Percentiles rank a stretch among this genome's conserved stretches.
These are phyloP conservation scores for Sebastes steindachneri DNA, from an alignment of 2,797 vertebrate species.

Conservation along the genomic window DNA sequence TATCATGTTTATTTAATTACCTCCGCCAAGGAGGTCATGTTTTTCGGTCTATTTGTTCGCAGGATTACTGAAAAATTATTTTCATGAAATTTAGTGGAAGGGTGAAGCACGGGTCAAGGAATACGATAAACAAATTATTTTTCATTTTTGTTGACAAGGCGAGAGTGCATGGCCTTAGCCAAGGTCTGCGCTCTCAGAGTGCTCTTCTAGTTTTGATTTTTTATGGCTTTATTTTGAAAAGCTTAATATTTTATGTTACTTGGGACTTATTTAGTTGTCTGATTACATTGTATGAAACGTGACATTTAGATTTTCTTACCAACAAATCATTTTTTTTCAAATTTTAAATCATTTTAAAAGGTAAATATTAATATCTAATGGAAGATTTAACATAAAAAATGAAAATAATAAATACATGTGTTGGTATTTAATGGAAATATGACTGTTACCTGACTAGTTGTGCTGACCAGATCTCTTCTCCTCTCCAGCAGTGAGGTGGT, in stretches of 20 bases:
- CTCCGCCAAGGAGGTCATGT: neutral
- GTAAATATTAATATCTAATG: neutral
- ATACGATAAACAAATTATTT: neutral
- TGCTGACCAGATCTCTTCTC: conserved; percentile 61
- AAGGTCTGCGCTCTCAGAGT: neutral
- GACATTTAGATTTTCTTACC: neutral
- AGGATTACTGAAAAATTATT: neutral
- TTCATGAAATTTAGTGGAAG: neutral
- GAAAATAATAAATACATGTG: neutral
- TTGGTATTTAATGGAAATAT: neutral
- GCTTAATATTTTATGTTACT: neutral
- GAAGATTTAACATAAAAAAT: neutral
- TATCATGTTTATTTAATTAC: neutral
- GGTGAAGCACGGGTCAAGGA: no score
- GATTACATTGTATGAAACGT: neutral
- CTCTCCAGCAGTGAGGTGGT: conserved; percentile 71
- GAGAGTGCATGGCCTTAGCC: neutral
- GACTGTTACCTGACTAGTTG: conserved; percentile 82
- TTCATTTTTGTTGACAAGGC: neutral
- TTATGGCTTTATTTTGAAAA: neutral
- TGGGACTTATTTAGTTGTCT: neutral
- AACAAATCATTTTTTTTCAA: neutral
- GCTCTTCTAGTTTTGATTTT: neutral
- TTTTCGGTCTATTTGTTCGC: neutral
- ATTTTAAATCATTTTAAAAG: neutral